Evolutionary conservation across 2,888 invertebrate species (phyloP), one percentile per base, ranked within the genome.

Genomic region (Drosophila flavopinicola): DNA sequence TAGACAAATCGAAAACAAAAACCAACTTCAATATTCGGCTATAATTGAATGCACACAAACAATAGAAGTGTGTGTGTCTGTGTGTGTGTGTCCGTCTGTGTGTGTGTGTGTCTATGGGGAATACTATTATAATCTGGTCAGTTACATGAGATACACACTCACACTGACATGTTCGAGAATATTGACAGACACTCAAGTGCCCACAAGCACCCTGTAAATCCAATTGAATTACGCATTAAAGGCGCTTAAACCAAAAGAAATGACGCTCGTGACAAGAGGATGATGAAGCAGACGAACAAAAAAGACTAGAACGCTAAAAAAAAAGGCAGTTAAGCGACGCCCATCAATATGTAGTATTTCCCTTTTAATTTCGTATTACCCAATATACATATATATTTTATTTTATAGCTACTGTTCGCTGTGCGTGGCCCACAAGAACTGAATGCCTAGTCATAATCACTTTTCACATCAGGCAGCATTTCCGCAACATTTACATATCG

Each of bases 141-240:
- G 68, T 61, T 67, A 70, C 58, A 71, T 44, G 44, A 54, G 41
- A 58, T 58, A 38, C 56, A 38, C 59, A 39, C 45, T 15, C 35
- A 42, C 29, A 32, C n/a, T n/a, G n/a, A n/a, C 27, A 30, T 17
- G 6, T 17, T 4, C 27, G 17, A 42, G 54, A 63, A 76, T 82
- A 79, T 82, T 82, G 80, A 82, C 84, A 82, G 86, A 82, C 60
- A 82, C 84, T 82, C 80, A 83, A 82, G 80, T 82, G 80, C 85
- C 74, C 86, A 54, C 80, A 82, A 82, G 80, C 80, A 82, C 80
- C 84, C 86, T 83, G 80, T 82, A 82, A 85, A 82, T 72, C 80
- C 73, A 79, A 85, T 85, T 78, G 85, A 84, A 84, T 85, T 85
- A 79, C 75, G 78, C 78, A 84, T 84, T 78, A 78, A 83, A 77